Base-by-base conservation (phyloP, 2,888 invertebrate genomes). In the Stramonita haemastoma region DNA sequence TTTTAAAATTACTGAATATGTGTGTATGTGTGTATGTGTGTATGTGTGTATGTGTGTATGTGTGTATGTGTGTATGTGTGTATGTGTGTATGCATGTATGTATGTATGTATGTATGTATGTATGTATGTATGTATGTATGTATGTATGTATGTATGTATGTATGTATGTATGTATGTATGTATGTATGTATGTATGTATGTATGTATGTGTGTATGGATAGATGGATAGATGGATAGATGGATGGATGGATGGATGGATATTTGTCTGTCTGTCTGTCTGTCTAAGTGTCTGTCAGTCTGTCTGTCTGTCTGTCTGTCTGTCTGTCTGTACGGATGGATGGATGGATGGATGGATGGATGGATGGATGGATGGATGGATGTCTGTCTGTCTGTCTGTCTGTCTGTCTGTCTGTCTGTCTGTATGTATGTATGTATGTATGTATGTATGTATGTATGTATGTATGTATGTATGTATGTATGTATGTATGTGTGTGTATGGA, bases 161-260 rank as follows among this genome's bases (percentile, higher is more conserved):
- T 11, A 87, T 29, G 73, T 46, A 87, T 77, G 73, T 36, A 87
- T 87, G 34, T 73, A 56, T 87, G 46, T 73, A 77, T 88, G 60
- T 81, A 88, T 81, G 46, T 2, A 46, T 46, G 46, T 46, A 46
- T 46, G 66, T 2, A 26, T 66, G 66, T 2, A 26, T 66, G 66
- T 66, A 26, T 66, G 66, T 2, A 26, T 66, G 66, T 66, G 13
- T 66, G 66, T 66, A 26, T 66, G 66, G 17, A 26, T 66, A 13
- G 17, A 26, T 66, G 66, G 17, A 26, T 66, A 13, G 17, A 26
- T 66, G 66, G 19, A 26, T 66, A 13, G 17, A 26, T 66, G 66
- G 17, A 26, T 66, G 66, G 1, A 26, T 66, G 66, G 17, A 26
- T 66, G 66, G 2, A 26, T 66, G 13, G 2, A 26, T 66, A 13